phyloP scores from a whole-genome alignment of 2,797 vertebrate genomes.

The Arctocebus calabarensis region DNA sequence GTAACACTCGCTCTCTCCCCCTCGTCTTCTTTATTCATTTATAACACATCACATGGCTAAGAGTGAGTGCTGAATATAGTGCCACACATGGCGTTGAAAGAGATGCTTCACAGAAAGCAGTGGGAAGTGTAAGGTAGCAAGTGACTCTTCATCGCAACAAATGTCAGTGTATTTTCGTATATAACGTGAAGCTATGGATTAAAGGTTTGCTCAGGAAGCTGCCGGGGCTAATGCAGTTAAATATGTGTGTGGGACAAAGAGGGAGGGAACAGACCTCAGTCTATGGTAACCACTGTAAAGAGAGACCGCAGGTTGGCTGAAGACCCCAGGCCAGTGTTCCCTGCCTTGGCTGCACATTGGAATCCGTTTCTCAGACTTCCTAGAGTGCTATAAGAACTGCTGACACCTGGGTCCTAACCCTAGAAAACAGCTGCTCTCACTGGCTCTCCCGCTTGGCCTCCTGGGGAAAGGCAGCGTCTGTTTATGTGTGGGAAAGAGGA shows the following conservation, averaged over 20 bases:
- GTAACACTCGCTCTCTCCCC: not conserved
- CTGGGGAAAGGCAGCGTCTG: not conserved
- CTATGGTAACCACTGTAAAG: not conserved
- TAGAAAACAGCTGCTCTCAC: not conserved
- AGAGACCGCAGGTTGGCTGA: not conserved
- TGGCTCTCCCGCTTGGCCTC: not conserved
- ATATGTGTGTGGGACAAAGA: not conserved
- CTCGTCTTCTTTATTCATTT: not conserved
- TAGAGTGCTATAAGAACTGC: not conserved
- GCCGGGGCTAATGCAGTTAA: not conserved
- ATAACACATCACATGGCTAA: not conserved
- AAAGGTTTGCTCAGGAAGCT: conserved; percentile 15
- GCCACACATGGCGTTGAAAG: not conserved
- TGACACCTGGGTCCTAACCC: not conserved
- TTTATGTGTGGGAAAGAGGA: not conserved
- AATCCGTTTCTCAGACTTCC: not conserved
- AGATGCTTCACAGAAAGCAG: not conserved
- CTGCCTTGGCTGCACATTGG: not conserved
- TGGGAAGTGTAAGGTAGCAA: conserved; percentile 50
- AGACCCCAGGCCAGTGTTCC: not conserved
- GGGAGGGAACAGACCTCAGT: not conserved
- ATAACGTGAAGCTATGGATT: not conserved
- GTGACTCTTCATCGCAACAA: not conserved
- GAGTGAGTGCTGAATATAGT: not conserved
- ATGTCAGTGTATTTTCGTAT: conserved; percentile 24